These are phyloP conservation scores for Ahaetulla prasina DNA, from an alignment of 2,113 vertebrate genomes.

Conservation along the genomic window DNA sequence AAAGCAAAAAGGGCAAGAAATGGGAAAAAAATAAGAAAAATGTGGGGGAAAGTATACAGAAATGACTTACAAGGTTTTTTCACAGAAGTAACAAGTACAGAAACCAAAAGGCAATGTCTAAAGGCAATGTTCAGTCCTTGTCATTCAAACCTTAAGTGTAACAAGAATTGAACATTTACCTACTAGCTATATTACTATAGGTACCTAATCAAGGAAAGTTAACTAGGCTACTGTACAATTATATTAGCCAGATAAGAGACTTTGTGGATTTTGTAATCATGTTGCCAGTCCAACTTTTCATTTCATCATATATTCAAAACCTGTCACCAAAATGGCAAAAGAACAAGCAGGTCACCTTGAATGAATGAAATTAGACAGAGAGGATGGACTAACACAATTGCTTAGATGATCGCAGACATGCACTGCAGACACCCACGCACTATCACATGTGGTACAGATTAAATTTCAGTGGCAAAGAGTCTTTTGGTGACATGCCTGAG, in stretches of 20 bases:
- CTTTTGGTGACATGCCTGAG: conserved; percentile 22
- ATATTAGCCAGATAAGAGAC: background rate
- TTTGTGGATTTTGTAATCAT: background rate
- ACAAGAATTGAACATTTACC: background rate
- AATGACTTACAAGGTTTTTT: background rate
- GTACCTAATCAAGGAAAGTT: accelerated
- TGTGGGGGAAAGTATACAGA: background rate
- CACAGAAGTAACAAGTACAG: background rate
- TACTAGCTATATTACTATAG: accelerated
- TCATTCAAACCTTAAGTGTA: accelerated
- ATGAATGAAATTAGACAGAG: background rate
- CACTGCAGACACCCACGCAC: background rate
- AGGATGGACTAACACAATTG: background rate
- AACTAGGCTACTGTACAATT: background rate
- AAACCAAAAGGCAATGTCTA: background rate
- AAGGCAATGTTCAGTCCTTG: background rate
- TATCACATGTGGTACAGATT: background rate
- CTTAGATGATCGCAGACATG: background rate
- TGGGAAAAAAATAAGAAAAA: background rate
- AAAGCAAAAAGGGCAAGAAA: background rate
- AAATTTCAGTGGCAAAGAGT: conserved; percentile 11
- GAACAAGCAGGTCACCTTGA: conserved; percentile 3
- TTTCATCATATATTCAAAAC: background rate
- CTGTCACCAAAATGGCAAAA: background rate
- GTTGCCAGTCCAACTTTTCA: background rate